Base-by-base conservation (phyloP, 2,888 invertebrate genomes). In the Lysandra coridon region DNA sequence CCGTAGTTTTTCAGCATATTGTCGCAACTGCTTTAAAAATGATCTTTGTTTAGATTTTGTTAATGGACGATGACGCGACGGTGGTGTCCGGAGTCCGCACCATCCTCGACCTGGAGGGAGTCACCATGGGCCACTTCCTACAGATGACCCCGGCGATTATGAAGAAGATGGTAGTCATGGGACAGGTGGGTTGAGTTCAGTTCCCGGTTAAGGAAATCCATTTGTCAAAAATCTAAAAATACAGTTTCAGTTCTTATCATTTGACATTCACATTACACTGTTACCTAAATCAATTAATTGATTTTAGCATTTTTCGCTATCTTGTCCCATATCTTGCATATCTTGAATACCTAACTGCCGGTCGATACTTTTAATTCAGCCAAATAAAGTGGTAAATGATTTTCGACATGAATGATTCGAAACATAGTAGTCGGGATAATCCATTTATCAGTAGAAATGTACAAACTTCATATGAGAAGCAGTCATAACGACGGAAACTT, bases 51-150 rank as follows among this genome's bases (percentile, higher is more conserved):
- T 81, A 88, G 87, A 88, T 94, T 80, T 82, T 91, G 78, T 79
- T 95, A 78, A 83, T 91, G 80, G 94, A 95, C 82, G 93, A 95
- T 82, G 95, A 95, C 83, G 87, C 90, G 81, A 85, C 87, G 23
- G 85, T 89, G 5, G 83, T 93, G 33, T 84, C 87, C 17, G 93
- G 93, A 6, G 84, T 88, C 33, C 86, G 87, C 64, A 85, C 87
- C 62, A 83, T 95, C 76, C 84, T 95, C 57, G 95, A 96, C 84
- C 85, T 95, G 83, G 85, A 87, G 73, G 90, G 89, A 23, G 86
- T 92, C 5, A 88, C 90, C 5, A 84, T 95, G 82, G 87, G 87
- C 4, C 95, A 95, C 83, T 89, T 92, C 64, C 83, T 89, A n/a
- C 91, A 91, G 83, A 88, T 93, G 85, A 89, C 94, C 3, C 94